phyloP scores from a whole-genome alignment of 2,888 invertebrate genomes.

The Meiosimyza decipiens region DNA sequence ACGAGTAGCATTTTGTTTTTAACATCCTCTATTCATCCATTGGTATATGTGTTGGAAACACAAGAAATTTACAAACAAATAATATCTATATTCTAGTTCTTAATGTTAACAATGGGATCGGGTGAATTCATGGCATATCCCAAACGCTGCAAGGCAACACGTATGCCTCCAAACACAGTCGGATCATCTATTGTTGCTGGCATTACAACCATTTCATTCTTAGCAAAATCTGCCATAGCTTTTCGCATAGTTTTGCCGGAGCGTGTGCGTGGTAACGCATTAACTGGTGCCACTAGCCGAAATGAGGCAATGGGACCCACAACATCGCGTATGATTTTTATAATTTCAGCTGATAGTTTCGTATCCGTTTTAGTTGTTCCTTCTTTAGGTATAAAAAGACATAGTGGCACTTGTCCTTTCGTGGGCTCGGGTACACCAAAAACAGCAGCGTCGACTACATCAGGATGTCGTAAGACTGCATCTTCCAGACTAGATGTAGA shows the following conservation, averaged over 20 bases:
- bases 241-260: conserved; percentile 83
- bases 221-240: conserved; percentile 86
- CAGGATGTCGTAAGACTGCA: conserved; percentile 86
- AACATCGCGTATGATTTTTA: conserved; percentile 64
- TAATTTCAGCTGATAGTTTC: conserved; percentile 64
- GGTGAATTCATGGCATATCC: conserved; percentile 81
- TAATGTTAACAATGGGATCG: conserved; percentile 68
- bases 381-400: conserved; percentile 82
- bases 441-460: conserved; percentile 88
- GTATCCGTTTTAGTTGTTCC: conserved; percentile 54
- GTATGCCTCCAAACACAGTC: conserved; percentile 82
- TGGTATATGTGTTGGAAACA: neutral
- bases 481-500: conserved; percentile 92
- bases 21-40: no score
- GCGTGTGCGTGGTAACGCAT: conserved; percentile 86
- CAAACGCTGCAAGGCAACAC: conserved; percentile 77
- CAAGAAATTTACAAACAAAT: neutral
- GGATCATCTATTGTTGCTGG: conserved; percentile 90
- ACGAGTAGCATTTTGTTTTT: no score
- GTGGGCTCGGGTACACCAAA: conserved; percentile 90
- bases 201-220: conserved; percentile 81
- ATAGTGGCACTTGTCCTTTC: conserved; percentile 91
- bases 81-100: conserved; percentile 32
- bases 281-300: conserved; percentile 81
- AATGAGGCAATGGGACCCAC: conserved; percentile 86